Evolutionary conservation across 2,113 vertebrate genomes (phyloP), one percentile per base, ranked within the genome.

Genomic region (Bufo bufo): DNA sequence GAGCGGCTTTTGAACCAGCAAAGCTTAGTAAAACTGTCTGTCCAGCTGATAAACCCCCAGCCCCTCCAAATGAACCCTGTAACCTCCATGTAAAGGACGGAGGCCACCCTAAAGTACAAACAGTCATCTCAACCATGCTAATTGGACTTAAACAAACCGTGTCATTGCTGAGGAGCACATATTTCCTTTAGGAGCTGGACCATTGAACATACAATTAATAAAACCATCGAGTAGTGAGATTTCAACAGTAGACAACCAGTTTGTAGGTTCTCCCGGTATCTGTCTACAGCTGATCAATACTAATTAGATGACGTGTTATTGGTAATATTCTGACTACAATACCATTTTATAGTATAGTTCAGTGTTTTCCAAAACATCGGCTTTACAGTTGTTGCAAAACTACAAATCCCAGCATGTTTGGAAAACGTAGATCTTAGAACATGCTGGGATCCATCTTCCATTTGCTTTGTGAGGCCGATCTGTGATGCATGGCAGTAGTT

Each of bases 61-160:
- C 74, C 59, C 85, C 50, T n/a, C n/a, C 43, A 84, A 66, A 63
- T 63, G 71, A 85, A 54, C 84, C 84, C 10, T 56, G 14, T 66
- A 86, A 79, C 77, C 85, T 87, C 58, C 33, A 1, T 69, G 10
- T 52, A 66, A 77, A 80, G 54, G 16, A 80, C 63, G 45, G 50
- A 19, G 77, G 49, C 72, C 85, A 71, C 85, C 49, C 52, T 33
- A 45, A 56, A 80, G 75, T 58, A 75, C 75, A 79, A 85, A 85
- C 72, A 75, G 49, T 66, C 61, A 87, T 80, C 61, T 54, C 13
- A 66, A 45, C 12, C 50, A 58, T 61, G 49, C 16, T 80, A 87
- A 87, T 87, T 80, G 85, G n/a, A 56, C 71, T 12, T 23, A 80
- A 87, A 80, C 77, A 65, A 80, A 58, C 77, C 63, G 72, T 78